Base-by-base conservation (phyloP, 2,888 invertebrate genomes). In the Nudaria mundana region DNA sequence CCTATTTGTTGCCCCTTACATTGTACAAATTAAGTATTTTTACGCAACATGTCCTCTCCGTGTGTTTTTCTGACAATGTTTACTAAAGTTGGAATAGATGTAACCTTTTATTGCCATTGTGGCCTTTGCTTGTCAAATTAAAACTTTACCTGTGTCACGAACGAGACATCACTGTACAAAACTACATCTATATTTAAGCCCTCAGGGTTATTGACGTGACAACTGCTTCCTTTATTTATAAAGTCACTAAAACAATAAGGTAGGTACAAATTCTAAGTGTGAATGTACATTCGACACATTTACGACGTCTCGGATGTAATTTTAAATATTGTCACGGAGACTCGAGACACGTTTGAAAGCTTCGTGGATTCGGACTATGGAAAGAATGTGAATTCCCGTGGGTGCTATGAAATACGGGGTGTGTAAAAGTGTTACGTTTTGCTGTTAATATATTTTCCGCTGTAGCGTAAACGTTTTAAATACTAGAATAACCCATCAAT, bases 171-270 rank as follows among this genome's bases (percentile, higher is more conserved):
- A 32, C 36, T 41, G 36, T 28, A 37, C 36, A 28, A 37, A 32
- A 36, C 36, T n/a, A 41, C 36, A 37, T 18, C 41, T 31, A 30
- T 31, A 31, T 16, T 12, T 41, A 41, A 37, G 36, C 32, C 28
- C 37, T 24, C 11, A 6, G 41, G 41, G 37, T 41, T 40, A 40
- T 28, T 29, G 41, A 32, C 32, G 37, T 37, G 41, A 29, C 41
- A 41, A 37, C 28, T 32, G 37, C 31, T 32, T 28, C 18, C 32
- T 37, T 41, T 41, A 37, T 41, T 41, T 41, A 41, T 32, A 41
- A 41, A 15, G 31, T 36, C 37, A 34, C 14, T 24, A 32, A 35
- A 36, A 31, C 15, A 31, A 32, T 32, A n/a, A n/a, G n/a, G n/a
- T n/a, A n/a, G n/a, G n/a, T 26, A 31, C 14, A 12, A 15, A n/a